Conservation (phyloP, 2,113 vertebrate genomes). For the Pterocles orientalis region DNA sequence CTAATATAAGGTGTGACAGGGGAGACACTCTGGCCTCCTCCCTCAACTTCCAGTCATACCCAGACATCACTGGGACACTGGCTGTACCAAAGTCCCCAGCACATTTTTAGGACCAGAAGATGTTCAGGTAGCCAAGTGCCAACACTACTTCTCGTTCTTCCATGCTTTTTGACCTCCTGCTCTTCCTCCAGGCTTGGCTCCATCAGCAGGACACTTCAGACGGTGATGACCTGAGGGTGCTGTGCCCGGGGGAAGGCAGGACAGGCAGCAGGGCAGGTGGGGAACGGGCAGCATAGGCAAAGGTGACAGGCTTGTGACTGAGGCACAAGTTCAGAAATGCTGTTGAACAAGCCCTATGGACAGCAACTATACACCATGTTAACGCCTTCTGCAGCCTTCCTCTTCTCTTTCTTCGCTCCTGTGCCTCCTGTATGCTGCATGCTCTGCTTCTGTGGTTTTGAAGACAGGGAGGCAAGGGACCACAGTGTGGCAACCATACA, state of each 20-base stretch:
- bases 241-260: not conserved
- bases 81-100: not conserved
- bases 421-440: not conserved
- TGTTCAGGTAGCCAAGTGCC: rapidly evolving
- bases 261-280: not conserved
- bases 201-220: not conserved
- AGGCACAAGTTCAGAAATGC: conserved; percentile 1
- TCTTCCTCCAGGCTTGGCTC: not conserved
- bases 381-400: not conserved
- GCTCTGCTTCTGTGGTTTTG: not conserved
- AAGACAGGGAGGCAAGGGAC: not conserved
- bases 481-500: not conserved
- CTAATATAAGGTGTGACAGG: not conserved
- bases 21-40: not conserved
- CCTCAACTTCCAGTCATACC: not conserved
- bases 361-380: not conserved
- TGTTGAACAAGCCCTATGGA: not conserved
- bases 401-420: not conserved
- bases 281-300: not conserved
- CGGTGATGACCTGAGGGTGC: rapidly evolving
- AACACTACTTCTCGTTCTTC: not conserved
- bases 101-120: not conserved
- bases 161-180: not conserved
- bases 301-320: not conserved
- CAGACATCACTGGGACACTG: not conserved